phyloP scores from a whole-genome alignment of 2,113 vertebrate genomes.

The Tachycineta bicolor region DNA sequence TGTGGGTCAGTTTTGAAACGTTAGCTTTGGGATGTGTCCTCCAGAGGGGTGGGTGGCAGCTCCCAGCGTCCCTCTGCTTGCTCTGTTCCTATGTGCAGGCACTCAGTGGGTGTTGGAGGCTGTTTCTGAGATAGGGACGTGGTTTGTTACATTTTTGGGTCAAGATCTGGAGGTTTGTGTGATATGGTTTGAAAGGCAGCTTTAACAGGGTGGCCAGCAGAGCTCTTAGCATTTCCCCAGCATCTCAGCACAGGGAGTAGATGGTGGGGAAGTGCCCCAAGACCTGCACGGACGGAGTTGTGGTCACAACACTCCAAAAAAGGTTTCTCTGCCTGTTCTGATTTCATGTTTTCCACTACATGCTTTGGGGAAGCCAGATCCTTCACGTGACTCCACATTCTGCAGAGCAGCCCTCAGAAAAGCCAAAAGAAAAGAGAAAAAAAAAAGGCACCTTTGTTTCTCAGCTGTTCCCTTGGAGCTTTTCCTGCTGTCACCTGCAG shows the following conservation, averaged over 20 bases:
- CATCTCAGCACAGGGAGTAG: neutral
- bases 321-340: slow-evolving; percentile 1
- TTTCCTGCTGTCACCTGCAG: neutral
- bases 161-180: slow-evolving; percentile 46
- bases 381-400: neutral
- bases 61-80: slow-evolving; percentile 48
- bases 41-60: slow-evolving; percentile 53
- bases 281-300: fast-evolving
- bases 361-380: neutral
- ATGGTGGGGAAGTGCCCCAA: slow-evolving; percentile 49
- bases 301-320: neutral
- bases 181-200: neutral
- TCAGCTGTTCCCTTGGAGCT: slow-evolving; percentile 2
- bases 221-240: slow-evolving; percentile 36
- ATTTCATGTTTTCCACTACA: neutral
- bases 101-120: slow-evolving; percentile 50
- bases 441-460: neutral
- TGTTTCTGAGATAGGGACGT: neutral
- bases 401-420: neutral
- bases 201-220: neutral
- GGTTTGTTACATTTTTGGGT: slow-evolving; percentile 41
- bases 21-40: slow-evolving; percentile 56
- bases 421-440: neutral
- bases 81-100: slow-evolving; percentile 34
- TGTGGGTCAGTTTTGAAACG: slow-evolving; percentile 57